These are phyloP conservation scores for Drosophila glabriapex DNA, from an alignment of 2,888 invertebrate species.

Conservation along the genomic window DNA sequence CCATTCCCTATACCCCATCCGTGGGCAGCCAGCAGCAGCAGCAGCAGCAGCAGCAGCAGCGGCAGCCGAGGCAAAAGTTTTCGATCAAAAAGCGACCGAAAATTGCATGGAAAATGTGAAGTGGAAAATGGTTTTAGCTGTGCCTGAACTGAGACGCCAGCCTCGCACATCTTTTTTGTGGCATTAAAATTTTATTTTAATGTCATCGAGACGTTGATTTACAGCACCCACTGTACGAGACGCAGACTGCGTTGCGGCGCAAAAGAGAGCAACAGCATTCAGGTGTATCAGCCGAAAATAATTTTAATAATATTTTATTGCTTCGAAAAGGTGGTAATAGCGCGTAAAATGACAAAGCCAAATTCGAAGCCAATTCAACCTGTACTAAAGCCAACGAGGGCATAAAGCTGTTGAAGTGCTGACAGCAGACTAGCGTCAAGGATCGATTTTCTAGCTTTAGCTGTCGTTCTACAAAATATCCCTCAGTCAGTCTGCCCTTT, in stretches of 20 bases:
- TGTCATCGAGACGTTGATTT: constrained; percentile 84
- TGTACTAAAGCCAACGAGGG: not conserved
- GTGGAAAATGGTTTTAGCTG: constrained; percentile 20
- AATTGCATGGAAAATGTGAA: constrained; percentile 57
- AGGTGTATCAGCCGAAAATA: constrained; percentile 61
- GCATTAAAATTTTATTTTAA: constrained; percentile 85
- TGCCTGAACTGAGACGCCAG: constrained; percentile 39
- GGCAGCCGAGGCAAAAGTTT: constrained; percentile 65
- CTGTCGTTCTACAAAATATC: not conserved
- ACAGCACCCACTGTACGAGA: constrained; percentile 62
- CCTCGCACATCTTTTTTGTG: constrained; percentile 33
- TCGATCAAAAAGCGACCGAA: constrained; percentile 66
- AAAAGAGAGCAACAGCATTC: constrained; percentile 7
- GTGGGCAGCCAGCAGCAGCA: constrained; percentile 12
- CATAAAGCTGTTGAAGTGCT: not conserved
- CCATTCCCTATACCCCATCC: not conserved
- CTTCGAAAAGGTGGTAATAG: constrained; percentile 78
- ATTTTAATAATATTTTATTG: constrained; percentile 85
- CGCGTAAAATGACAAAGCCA: constrained; percentile 65
- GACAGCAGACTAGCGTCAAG: not conserved
- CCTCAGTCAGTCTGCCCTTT: not conserved
- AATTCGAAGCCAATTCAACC: constrained; percentile 5
- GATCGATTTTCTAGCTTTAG: not conserved
- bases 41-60: constrained; percentile 13
- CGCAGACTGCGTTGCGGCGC: constrained; percentile 2